Evolutionary conservation across 2,113 vertebrate genomes (phyloP).

Genomic region (Calypte anna): DNA sequence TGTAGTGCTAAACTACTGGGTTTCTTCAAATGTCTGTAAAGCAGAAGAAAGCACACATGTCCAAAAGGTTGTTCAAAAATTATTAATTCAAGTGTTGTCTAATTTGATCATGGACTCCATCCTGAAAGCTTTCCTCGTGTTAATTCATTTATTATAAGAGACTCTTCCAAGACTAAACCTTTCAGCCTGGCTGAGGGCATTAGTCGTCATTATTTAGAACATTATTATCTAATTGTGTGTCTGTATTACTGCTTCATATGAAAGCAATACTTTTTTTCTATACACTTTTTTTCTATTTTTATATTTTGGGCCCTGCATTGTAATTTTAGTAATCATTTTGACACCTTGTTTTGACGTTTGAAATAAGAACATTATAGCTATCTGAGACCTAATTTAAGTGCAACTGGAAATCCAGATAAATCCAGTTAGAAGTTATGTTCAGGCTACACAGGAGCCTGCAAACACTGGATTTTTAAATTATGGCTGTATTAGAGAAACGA

Average conservation of each 20-base stretch:
- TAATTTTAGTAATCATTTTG: not conserved
- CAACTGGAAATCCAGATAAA: not conserved
- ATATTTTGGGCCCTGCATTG: not conserved
- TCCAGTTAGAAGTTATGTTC: not conserved
- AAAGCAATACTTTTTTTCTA: not conserved
- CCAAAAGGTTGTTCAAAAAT: slow-evolving; percentile 39
- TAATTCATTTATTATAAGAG: not conserved
- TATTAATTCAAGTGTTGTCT: slow-evolving; percentile 11
- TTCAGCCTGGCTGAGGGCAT: not conserved
- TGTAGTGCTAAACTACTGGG: slow-evolving; percentile 51
- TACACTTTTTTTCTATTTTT: not conserved
- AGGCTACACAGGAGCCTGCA: not conserved
- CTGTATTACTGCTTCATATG: not conserved
- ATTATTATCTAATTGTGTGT: not conserved
- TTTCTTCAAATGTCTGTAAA: slow-evolving; percentile 31
- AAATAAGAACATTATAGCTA: not conserved
- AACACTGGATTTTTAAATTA: not conserved
- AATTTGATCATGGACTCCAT: slow-evolving; percentile 11
- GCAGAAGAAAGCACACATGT: not conserved
- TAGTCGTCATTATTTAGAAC: not conserved
- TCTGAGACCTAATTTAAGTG: not conserved
- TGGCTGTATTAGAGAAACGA: not conserved
- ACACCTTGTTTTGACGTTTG: not conserved
- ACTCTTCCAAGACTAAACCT: not conserved
- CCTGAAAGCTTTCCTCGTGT: not conserved